A percentile compares a stretch with the other conserved stretches of the same genome.
phyloP scores from a whole-genome alignment of 2,888 invertebrate genomes.

The Nyleta sp. region DNA sequence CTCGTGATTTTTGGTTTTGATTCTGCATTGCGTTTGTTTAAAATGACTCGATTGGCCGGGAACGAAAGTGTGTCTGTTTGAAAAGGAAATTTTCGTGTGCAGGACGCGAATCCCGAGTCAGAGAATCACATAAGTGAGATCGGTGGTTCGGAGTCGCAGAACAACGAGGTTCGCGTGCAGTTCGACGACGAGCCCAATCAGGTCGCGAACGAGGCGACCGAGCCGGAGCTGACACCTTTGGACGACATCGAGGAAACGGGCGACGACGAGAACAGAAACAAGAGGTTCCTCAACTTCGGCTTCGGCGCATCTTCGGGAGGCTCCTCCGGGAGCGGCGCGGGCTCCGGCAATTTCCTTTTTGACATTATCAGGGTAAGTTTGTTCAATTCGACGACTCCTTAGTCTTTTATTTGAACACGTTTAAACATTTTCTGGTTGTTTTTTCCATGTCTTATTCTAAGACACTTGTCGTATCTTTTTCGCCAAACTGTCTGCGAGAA shows the following conservation, averaged over 20 bases:
- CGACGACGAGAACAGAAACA: slow-evolving; percentile 92
- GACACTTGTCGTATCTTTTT: too few relatives aligned
- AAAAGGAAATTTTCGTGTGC: slow-evolving; percentile 63
- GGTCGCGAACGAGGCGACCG: slow-evolving; percentile 86
- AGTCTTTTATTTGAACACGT: too few relatives aligned
- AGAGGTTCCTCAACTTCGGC: slow-evolving; percentile 90
- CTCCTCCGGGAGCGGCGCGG: slow-evolving; percentile 84
- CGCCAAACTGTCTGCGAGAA: too few relatives aligned
- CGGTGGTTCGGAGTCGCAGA: slow-evolving; percentile 84
- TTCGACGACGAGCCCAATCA: slow-evolving; percentile 83
- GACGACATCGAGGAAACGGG: slow-evolving; percentile 88
- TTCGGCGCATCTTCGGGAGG: slow-evolving; percentile 78
- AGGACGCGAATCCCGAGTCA: slow-evolving; percentile 80
- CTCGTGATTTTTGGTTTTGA: too few relatives aligned
- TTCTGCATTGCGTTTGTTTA: too few relatives aligned
- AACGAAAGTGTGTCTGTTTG: too few relatives aligned
- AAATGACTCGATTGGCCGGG: too few relatives aligned
- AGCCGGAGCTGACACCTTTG: slow-evolving; percentile 88
- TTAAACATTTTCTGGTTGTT: too few relatives aligned
- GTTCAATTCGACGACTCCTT: neutral
- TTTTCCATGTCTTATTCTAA: too few relatives aligned
- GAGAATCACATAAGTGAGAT: slow-evolving; percentile 79
- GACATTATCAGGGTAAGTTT: slow-evolving; percentile 93
- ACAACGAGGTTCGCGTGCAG: slow-evolving; percentile 86
- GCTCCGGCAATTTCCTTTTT: slow-evolving; percentile 94